These are phyloP conservation scores for Huso huso DNA, from an alignment of 2,797 vertebrate species.

Conservation along the genomic window DNA sequence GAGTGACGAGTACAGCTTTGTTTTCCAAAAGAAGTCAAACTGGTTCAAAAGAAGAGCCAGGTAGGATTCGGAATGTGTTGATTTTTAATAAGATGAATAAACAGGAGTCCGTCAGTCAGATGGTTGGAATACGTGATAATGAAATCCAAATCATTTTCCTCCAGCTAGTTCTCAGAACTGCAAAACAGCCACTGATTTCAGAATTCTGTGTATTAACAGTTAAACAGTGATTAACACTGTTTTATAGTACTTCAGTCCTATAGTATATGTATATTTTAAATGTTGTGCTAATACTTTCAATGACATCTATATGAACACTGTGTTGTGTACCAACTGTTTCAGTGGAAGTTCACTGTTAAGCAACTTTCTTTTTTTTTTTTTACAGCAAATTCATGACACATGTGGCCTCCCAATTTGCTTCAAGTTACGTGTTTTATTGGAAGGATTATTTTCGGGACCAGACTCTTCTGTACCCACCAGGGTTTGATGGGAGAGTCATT, in stretches of 20 bases:
- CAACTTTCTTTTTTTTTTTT: constrained; percentile 17
- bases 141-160: neutral
- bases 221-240: neutral
- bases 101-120: no score
- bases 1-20: constrained; percentile 95
- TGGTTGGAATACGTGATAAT: no score
- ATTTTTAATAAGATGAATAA: no score
- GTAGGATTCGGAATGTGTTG: constrained; percentile 44
- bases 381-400: constrained; percentile 95
- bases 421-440: constrained; percentile 95
- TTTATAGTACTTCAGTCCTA: no score
- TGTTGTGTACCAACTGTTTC: no score
- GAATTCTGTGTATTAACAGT: neutral
- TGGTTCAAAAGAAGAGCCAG: constrained; percentile 97
- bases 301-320: neutral
- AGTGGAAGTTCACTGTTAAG: no score
- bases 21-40: constrained; percentile 80
- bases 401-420: constrained; percentile 91
- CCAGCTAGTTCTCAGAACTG: neutral
- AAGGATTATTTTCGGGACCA: constrained; percentile 83
- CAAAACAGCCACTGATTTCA: neutral
- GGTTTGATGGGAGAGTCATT: constrained; percentile 91
- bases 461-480: constrained; percentile 80
- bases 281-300: no score
- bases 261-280: no score